Conservation (phyloP, 2,888 invertebrate genomes). For the Allacma fusca region DNA sequence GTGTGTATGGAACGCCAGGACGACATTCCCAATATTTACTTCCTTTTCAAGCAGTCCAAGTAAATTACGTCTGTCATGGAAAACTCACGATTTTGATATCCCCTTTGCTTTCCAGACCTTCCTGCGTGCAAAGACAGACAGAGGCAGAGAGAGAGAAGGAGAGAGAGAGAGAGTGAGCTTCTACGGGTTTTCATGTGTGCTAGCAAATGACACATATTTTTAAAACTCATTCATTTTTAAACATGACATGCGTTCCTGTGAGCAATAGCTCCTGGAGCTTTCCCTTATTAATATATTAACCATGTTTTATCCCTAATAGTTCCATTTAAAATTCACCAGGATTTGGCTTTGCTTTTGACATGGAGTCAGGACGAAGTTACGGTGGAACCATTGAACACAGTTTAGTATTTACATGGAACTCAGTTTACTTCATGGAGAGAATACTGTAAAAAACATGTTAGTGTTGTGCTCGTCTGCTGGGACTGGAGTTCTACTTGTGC, state of each 20-base stretch:
- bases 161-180: too few relatives aligned
- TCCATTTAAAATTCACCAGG: too few relatives aligned
- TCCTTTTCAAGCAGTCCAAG: constrained; percentile 29
- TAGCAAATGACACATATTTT: neutral
- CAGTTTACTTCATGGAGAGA: too few relatives aligned
- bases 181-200: neutral
- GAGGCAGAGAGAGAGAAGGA: too few relatives aligned
- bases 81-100: constrained; percentile 29
- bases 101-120: neutral
- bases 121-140: too few relatives aligned
- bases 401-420: too few relatives aligned
- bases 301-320: neutral
- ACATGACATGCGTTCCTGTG: constrained; percentile 1
- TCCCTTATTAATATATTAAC: neutral
- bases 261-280: neutral
- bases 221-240: constrained; percentile 12
- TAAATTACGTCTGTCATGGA: constrained; percentile 36
- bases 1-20: neutral
- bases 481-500: too few relatives aligned
- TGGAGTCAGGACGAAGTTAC: too few relatives aligned
- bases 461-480: too few relatives aligned
- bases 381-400: too few relatives aligned
- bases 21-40: constrained; percentile 36
- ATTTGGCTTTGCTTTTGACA: too few relatives aligned
- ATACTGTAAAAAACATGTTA: too few relatives aligned